Percentiles rank a stretch among this genome's conserved stretches.
These are phyloP conservation scores for Tolmerus cingulatus DNA, from an alignment of 2,888 invertebrate species.

Conservation along the genomic window DNA sequence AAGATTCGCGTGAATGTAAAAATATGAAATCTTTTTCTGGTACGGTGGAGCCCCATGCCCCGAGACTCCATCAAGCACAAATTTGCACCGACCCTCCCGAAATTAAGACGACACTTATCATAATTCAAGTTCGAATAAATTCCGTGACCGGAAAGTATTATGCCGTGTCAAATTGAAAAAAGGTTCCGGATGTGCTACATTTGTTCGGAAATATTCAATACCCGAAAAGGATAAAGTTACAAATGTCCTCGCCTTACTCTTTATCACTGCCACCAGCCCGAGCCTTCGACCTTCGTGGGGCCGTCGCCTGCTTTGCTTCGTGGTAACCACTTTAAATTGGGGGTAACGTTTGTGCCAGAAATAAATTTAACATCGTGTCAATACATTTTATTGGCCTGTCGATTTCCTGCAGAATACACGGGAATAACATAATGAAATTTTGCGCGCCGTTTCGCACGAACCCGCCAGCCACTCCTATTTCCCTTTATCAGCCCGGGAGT, in stretches of 20 bases:
- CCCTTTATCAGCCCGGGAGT: not conserved
- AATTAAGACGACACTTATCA: constrained; percentile 47
- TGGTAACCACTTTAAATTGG: constrained; percentile 47
- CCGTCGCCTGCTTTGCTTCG: constrained; percentile 43
- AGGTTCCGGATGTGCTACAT: constrained; percentile 50
- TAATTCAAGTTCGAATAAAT: constrained; percentile 50
- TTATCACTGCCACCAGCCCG: constrained; percentile 32
- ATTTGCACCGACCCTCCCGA: not conserved
- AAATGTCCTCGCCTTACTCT: constrained; percentile 37
- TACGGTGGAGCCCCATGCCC: not conserved
- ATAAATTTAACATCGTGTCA: constrained; percentile 49
- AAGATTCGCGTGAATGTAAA: not conserved
- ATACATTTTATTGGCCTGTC: constrained; percentile 49
- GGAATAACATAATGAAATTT: constrained; percentile 23
- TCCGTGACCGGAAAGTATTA: constrained; percentile 50
- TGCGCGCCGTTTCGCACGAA: constrained; percentile 24
- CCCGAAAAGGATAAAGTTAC: constrained; percentile 43
- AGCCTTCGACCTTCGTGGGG: not conserved
- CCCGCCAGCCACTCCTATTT: not conserved
- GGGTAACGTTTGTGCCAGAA: constrained; percentile 46
- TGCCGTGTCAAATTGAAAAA: constrained; percentile 49
- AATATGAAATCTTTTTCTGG: not conserved
- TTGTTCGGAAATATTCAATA: constrained; percentile 49
- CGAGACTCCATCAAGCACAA: not conserved
- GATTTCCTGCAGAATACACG: constrained; percentile 41